Evolutionary conservation across 2,113 vertebrate genomes (phyloP), one percentile per base, ranked within the genome.

Genomic region (Rhinoptilus africanus): DNA sequence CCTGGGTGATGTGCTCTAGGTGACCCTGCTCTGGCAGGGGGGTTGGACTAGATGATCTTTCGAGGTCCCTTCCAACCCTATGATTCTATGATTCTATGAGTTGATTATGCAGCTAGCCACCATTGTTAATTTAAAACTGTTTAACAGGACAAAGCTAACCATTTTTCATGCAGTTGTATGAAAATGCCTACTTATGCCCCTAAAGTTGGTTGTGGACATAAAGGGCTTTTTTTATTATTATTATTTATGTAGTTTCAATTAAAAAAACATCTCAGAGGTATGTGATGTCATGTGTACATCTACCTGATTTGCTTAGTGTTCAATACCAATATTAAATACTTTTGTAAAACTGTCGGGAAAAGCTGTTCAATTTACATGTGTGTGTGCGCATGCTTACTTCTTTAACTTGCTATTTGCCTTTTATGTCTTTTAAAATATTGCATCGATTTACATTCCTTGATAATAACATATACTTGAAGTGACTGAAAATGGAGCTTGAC

Each of bases 401-500:
- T 63, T 22, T 68, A 24, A n/a, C 43, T 63, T 63, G 10, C 3
- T 27, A 8, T 32, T 35, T 81, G 19, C 14, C 16, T 93, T 79
- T 69, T 63, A n/a, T 76, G 8, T 74, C 27, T 86, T 85, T 92
- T 77, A 45, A 89, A 92, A 71, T 59, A 67, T 4, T 71, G 32
- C 1, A 39, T 93, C 1, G 1, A 28, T 94, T 85, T 91, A 60
- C 13, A 73, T 80, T 79, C 26, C 66, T 68, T 85, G 13, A 45
- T 82, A 92, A 78, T 23, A 64, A 64, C 0, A 0, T 50, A 48
- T 15, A 67, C 13, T 71, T 85, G 14, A 87, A 81, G 63, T 84
- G 22, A 72, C 34, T 88, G n/a, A 90, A 94, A 94, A 77, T 71
- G 93, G 50, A 95, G 26, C 10, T 88, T 86, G 79, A 84, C 51